Conservation (phyloP, 2,113 vertebrate genomes). For the Eonycteris spelaea region DNA sequence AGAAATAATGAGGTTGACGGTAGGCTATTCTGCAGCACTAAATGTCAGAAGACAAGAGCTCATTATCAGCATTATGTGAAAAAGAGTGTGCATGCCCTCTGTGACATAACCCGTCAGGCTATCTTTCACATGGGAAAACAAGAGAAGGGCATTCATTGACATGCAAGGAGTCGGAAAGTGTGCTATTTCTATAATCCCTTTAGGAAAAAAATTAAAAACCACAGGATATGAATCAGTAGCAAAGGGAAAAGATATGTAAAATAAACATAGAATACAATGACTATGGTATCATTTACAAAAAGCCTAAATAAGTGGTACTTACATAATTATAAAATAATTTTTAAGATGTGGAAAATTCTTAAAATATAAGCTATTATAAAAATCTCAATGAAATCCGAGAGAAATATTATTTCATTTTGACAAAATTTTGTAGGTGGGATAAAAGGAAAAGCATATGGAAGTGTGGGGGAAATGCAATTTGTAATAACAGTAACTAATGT, state of each 20-base stretch:
- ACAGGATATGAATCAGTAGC: neutral
- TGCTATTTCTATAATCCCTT: neutral
- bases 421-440: neutral
- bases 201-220: neutral
- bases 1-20: slow-evolving; percentile 39
- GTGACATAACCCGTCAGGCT: slow-evolving; percentile 42
- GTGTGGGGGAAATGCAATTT: neutral
- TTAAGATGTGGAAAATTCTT: neutral
- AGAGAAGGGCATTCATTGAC: slow-evolving; percentile 31
- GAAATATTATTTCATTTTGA: neutral
- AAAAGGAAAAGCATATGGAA: neutral
- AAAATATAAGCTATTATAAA: neutral
- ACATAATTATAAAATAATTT: neutral
- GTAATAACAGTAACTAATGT: neutral
- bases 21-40: slow-evolving; percentile 17
- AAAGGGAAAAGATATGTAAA: neutral
- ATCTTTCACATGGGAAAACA: slow-evolving; percentile 22
- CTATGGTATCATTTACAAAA: neutral
- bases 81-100: slow-evolving; percentile 4
- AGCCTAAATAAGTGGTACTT: neutral
- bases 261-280: neutral
- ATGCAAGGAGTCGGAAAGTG: neutral
- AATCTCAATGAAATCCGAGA: neutral
- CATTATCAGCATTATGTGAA: slow-evolving; percentile 47
- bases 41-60: slow-evolving; percentile 50